Evolutionary conservation across 2,888 invertebrate genomes (phyloP).

Genomic region (Polylopha cassiicola): DNA sequence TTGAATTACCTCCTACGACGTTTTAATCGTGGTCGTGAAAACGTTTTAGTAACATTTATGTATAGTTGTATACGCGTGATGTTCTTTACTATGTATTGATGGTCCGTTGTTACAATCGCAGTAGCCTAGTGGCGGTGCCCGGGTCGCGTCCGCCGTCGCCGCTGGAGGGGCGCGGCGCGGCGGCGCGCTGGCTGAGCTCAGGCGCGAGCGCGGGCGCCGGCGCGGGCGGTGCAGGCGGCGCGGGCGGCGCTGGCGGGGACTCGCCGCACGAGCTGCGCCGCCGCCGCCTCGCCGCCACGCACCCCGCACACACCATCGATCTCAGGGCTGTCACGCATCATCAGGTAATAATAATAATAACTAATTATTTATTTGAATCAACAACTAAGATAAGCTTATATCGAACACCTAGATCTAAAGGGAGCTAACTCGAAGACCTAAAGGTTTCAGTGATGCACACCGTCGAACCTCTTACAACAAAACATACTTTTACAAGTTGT

Average conservation of each 20-base stretch:
- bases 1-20: no score
- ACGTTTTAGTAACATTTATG: no score
- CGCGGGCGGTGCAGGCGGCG: conserved; percentile 77
- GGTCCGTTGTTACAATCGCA: conserved; percentile 30
- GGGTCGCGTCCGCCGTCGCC: conserved; percentile 67
- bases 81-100: no score
- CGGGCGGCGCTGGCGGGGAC: conserved; percentile 52
- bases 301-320: conserved; percentile 89
- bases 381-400: no score
- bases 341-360: no score
- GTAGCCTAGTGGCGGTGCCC: conserved; percentile 56
- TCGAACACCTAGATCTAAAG: no score
- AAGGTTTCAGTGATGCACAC: no score
- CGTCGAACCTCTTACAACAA: not conserved
- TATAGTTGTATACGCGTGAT: no score
- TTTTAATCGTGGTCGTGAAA: no score
- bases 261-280: conserved; percentile 83
- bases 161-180: conserved; percentile 57
- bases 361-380: no score
- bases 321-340: conserved; percentile 83
- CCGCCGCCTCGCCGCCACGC: conserved; percentile 81
- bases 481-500: no score
- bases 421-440: no score
- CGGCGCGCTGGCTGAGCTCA: conserved; percentile 49
- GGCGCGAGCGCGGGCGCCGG: conserved; percentile 19